These are phyloP conservation scores for Dicyrtomina minuta DNA, from an alignment of 2,888 invertebrate species.

Conservation along the genomic window DNA sequence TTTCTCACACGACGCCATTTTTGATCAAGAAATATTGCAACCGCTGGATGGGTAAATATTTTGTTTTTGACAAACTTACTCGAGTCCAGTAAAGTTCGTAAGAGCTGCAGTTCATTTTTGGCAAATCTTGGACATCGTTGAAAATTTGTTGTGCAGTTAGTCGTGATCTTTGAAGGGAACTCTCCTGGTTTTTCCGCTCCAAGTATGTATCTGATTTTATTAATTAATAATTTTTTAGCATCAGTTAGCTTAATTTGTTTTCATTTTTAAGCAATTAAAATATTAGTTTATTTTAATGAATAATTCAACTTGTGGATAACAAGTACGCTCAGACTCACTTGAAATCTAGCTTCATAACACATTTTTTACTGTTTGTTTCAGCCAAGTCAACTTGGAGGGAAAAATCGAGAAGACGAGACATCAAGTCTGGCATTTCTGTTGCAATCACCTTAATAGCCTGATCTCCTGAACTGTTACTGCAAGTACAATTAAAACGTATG, in stretches of 20 bases:
- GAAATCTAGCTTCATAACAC: slow-evolving; percentile 29
- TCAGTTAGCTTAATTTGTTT: no score
- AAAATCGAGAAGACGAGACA: slow-evolving; percentile 77
- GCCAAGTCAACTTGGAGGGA: slow-evolving; percentile 62
- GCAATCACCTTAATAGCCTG: slow-evolving; percentile 81
- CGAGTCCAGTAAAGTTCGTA: slow-evolving; percentile 18
- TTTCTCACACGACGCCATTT: slow-evolving; percentile 48
- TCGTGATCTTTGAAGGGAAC: no score
- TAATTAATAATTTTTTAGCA: no score
- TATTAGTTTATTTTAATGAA: no score
- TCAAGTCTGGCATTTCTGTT: slow-evolving; percentile 80
- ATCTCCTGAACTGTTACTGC: slow-evolving; percentile 77
- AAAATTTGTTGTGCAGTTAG: no score
- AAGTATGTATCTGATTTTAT: no score
- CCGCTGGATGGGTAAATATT: slow-evolving; percentile 46
- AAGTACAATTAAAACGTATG: no score
- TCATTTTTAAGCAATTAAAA: no score
- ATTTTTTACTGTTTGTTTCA: slow-evolving; percentile 42
- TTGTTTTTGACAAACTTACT: slow-evolving; percentile 32
- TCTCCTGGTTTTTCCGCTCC: no score
- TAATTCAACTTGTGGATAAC: no score
- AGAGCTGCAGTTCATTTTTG: slow-evolving; percentile 27
- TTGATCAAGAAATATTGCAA: slow-evolving; percentile 45
- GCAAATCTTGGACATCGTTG: background rate
- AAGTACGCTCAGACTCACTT: no score